These are phyloP conservation scores for Euphydryas editha DNA, from an alignment of 2,888 invertebrate genomes.

Conservation along the genomic window DNA sequence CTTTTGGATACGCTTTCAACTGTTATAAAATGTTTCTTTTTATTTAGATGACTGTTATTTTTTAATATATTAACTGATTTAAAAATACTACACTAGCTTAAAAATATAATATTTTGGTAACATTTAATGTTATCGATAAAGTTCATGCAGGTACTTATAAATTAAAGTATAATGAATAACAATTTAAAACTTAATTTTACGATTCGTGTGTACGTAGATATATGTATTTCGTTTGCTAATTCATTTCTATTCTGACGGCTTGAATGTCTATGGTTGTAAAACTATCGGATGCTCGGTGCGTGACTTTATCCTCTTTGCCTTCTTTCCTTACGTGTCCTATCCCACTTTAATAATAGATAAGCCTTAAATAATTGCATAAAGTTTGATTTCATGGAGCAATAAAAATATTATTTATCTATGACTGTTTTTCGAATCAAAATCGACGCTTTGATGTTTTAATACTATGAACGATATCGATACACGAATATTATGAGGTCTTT, in stretches of 20 bases:
- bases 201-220: conserved; percentile 53
- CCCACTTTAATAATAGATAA: conserved; percentile 51
- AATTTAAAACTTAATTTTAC: conserved; percentile 41
- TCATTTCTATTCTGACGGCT: conserved; percentile 46
- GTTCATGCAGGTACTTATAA: too few relatives aligned
- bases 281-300: conserved; percentile 59
- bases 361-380: conserved; percentile 39
- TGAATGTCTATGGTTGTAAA: conserved; percentile 52
- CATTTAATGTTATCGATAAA: neutral
- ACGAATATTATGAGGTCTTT: conserved; percentile 4
- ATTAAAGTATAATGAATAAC: too few relatives aligned
- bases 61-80: neutral
- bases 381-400: conserved; percentile 17
- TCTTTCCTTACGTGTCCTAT: conserved; percentile 49
- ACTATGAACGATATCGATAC: conserved; percentile 2
- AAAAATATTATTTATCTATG: conserved; percentile 13
- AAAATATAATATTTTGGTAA: neutral
- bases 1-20: neutral
- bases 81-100: neutral
- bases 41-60: neutral
- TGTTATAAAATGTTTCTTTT: neutral
- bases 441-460: conserved; percentile 9
- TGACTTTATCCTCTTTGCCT: conserved; percentile 55
- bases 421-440: conserved; percentile 1
- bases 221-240: conserved; percentile 45